These are phyloP conservation scores for Congeria kusceri DNA, from an alignment of 2,888 invertebrate species.

Conservation along the genomic window DNA sequence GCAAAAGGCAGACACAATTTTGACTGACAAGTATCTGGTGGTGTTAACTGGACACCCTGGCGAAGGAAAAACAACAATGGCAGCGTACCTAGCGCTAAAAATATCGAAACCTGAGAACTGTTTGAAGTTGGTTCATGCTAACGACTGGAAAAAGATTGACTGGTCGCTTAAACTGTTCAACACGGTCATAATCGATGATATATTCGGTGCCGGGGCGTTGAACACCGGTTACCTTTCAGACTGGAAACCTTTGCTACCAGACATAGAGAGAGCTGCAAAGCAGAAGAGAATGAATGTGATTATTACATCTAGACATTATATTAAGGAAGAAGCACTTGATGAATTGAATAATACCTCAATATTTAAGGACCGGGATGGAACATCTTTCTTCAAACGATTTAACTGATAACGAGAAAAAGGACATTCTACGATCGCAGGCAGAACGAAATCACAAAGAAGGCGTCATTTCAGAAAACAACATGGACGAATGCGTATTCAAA, in stretches of 20 bases:
- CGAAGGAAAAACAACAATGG: slow-evolving; percentile 54
- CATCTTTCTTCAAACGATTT: slow-evolving; percentile 18
- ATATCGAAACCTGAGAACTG: slow-evolving; percentile 14
- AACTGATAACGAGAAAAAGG: slow-evolving; percentile 2
- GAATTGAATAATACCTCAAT: background rate
- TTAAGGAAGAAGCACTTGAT: slow-evolving; percentile 36
- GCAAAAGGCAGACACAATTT: slow-evolving; percentile 18
- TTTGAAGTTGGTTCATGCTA: slow-evolving; percentile 26
- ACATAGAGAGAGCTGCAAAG: slow-evolving; percentile 23
- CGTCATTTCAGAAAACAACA: background rate
- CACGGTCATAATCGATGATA: slow-evolving; percentile 47
- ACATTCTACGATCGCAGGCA: slow-evolving; percentile 11
- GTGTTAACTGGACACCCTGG: slow-evolving; percentile 49
- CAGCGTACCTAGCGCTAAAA: slow-evolving; percentile 21
- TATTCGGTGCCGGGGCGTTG: slow-evolving; percentile 52
- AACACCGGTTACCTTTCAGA: slow-evolving; percentile 31
- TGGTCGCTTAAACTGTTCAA: slow-evolving; percentile 29
- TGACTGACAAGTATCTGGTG: slow-evolving; percentile 22
- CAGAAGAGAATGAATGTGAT: slow-evolving; percentile 25
- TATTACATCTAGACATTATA: slow-evolving; percentile 49
- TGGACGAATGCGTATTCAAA: slow-evolving; percentile 5
- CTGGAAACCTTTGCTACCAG: slow-evolving; percentile 35
- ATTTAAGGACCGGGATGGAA: slow-evolving; percentile 4
- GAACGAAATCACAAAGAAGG: background rate
- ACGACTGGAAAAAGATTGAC: slow-evolving; percentile 44